Base-by-base conservation (phyloP, 2,888 invertebrate genomes). In the Crematogaster levior region DNA sequence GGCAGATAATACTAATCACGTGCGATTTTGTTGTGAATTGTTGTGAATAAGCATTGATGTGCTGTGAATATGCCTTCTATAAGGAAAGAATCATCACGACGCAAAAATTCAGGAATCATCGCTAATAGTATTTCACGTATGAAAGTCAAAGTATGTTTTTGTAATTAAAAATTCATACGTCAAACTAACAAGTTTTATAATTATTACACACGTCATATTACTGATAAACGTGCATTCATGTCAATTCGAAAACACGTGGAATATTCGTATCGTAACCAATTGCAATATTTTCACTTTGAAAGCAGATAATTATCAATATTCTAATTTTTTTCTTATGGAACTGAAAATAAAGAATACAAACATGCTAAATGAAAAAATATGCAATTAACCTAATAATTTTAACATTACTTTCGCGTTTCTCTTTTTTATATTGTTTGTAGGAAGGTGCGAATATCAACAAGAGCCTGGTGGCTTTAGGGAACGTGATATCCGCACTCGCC, bases 401-500 rank as follows among this genome's bases (percentile, higher is more conserved):
- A 15, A 43, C 0, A 4, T 9, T n/a, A 53, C 7, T 77, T 30
- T 30, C 1, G 30, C 37, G 12, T 43, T 40, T 37, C 1, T 21
- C 3, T 30, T 43, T 40, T n/a, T 68, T 24, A 12, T 56, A 18
- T 24, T 18, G n/a, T 75, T 90, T 88, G 51, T 84, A 93, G 93
- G 96, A 96, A 93, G 96, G 96, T 18, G 95, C 96, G 65, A 97
- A 97, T 91, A 97, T 97, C 92, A 97, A 97, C 94, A 97, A 97
- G 92, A 97, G 97, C 70, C 95, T 97, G 82, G 97, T 97, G 53
- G 97, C 97, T 37, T 95, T 98, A 58, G 97, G 97, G 91, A 97
- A 97, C 95, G 97, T 97, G 88, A 97, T 97, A 91, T 97, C 97
- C 37, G 96, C 97, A 51, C 95, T 98, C 89, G 97, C 92, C 48